Evolutionary conservation across 2,113 vertebrate genomes (phyloP), one percentile per base, ranked within the genome.

Genomic region (Barnardius zonarius): DNA sequence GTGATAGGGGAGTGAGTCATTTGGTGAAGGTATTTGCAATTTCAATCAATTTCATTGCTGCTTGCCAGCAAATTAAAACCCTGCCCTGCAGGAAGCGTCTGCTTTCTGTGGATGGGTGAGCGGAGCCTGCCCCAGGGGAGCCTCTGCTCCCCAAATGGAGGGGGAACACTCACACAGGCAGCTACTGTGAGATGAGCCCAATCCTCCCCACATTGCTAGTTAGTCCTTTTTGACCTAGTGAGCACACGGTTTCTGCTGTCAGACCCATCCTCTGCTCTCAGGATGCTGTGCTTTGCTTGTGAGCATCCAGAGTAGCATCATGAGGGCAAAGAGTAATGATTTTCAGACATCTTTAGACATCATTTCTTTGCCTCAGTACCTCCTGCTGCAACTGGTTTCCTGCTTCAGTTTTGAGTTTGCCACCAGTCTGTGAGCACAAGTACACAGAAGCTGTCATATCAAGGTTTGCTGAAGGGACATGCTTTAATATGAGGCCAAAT

Each of bases 51-150:
- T 96, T 80, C 27, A 10, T 72, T 82, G 91, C 81, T 0, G 18
- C 93, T 93, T 92, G 86, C 83, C 66, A 92, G 41, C 77, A 95
- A 95, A 96, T 96, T 97, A 94, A 96, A 95, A 92, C 24, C 61
- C 80, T 97, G 86, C 95, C 96, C 94, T 96, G 22, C 88, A 90
- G 95, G 92, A 90, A 92, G 64, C 2, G 8, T 76, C 91, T 90
- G 86, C 83, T 86, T 63, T 46, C 86, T 77, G 44, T 5, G 37
- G 49, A 59, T 77, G 92, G 73, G 76, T 17, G n/a, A 86, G n/a
- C 1, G 0, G 75, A 86, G 49, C 79, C 67, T 0, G 67, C 78
- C 51, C 59, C 0, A 0, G 25, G 62, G 52, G 43, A 62, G 39
- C 5, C 39, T 68, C 44, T 28, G 68, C 8, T 81, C 22, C n/a